phyloP scores from a whole-genome alignment of 2,797 vertebrate species.

The Anabas testudineus region DNA sequence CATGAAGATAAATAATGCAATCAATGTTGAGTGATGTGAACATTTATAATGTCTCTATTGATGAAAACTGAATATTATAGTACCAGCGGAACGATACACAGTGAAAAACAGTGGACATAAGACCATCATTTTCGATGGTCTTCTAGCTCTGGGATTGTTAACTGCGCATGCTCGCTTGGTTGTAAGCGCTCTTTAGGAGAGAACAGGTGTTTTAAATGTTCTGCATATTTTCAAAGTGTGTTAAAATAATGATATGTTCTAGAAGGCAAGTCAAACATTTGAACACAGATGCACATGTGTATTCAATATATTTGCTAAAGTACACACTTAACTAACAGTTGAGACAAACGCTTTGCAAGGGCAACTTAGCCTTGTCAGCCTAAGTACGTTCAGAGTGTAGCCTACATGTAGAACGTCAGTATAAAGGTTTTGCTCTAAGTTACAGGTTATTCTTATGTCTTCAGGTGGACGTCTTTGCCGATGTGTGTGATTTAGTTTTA shows the following conservation, averaged over 20 bases:
- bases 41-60: neutral
- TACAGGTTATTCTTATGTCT: neutral
- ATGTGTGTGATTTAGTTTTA: constrained; percentile 4
- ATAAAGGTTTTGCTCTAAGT: neutral
- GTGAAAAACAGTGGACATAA: constrained; percentile 42
- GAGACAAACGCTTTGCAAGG: neutral
- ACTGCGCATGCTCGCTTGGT: constrained; percentile 1
- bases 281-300: neutral
- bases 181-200: neutral
- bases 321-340: neutral
- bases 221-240: too few relatives aligned
- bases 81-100: constrained; percentile 74
- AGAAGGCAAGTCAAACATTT: neutral
- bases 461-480: neutral
- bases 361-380: neutral
- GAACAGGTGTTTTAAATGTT: too few relatives aligned
- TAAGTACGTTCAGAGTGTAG: too few relatives aligned
- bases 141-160: constrained; percentile 36
- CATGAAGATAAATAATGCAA: accelerated
- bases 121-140: constrained; percentile 88
- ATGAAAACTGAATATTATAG: constrained; percentile 52
- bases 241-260: too few relatives aligned
- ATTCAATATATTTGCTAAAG: neutral
- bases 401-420: too few relatives aligned
- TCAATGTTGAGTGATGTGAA: accelerated